Evolutionary conservation across 2,797 vertebrate genomes (phyloP).

Genomic region (Buphagus erythrorhynchus): DNA sequence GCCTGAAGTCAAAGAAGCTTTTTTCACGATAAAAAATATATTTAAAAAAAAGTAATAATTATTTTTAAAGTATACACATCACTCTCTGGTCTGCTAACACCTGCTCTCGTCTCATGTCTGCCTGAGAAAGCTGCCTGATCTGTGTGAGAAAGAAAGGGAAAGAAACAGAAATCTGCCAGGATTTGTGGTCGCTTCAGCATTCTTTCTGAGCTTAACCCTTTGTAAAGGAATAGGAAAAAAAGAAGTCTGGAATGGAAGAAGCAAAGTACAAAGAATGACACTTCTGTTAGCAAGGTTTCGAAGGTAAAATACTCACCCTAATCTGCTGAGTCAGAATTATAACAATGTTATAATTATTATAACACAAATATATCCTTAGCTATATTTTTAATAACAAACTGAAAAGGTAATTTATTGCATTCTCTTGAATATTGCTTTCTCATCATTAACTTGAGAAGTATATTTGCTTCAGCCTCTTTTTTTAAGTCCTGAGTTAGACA

Average conservation of each 20-base stretch:
- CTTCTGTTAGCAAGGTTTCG: neutral
- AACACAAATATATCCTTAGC: neutral
- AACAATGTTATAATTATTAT: neutral
- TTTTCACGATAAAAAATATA: neutral
- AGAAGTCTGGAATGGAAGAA: neutral
- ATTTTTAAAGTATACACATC: neutral
- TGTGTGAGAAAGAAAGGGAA: neutral
- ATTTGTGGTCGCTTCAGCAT: neutral
- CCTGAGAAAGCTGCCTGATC: neutral
- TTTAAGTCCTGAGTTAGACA: neutral
- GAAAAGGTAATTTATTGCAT: neutral
- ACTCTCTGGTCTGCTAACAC: neutral
- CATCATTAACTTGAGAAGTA: neutral
- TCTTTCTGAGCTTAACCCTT: neutral
- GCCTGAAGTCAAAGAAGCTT: neutral
- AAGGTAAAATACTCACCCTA: neutral
- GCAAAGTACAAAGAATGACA: neutral
- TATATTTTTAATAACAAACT: neutral
- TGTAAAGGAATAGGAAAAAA: neutral
- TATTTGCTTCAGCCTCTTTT: neutral
- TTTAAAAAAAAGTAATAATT: neutral
- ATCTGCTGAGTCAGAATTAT: neutral
- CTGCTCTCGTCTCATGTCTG: neutral
- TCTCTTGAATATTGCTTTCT: neutral
- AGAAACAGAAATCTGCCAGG: neutral